These are phyloP conservation scores for Corynorhinus townsendii DNA, from an alignment of 2,113 vertebrate species.

Conservation along the genomic window DNA sequence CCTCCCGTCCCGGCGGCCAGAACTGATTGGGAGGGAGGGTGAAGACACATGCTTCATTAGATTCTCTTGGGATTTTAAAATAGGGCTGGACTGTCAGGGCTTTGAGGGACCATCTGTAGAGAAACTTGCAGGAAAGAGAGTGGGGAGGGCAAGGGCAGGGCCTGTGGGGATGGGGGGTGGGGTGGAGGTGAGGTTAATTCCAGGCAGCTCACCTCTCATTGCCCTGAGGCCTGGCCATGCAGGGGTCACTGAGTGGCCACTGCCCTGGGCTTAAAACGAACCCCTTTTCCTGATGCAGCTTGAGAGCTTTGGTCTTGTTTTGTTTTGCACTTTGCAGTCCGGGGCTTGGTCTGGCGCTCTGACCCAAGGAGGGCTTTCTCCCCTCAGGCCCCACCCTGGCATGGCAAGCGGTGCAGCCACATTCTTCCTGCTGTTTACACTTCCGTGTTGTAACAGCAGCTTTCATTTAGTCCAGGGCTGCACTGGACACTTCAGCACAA, in stretches of 20 bases:
- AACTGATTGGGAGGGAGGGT: no score
- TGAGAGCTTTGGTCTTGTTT: background rate
- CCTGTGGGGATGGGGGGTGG: no score
- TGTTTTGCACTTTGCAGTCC: background rate
- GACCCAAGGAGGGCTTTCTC: background rate
- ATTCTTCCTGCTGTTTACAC: background rate
- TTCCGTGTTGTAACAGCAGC: background rate
- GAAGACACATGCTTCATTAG: background rate
- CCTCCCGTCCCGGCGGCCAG: background rate
- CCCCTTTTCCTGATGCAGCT: background rate
- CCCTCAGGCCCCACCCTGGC: background rate
- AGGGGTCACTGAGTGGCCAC: background rate
- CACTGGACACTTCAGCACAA: background rate
- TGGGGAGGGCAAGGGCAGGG: background rate
- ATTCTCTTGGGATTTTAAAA: background rate
- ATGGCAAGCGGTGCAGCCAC: background rate
- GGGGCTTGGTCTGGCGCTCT: background rate
- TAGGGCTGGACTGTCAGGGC: background rate
- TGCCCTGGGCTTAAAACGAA: background rate
- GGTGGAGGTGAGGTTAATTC: no score
- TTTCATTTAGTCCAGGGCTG: background rate
- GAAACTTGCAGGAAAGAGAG: background rate
- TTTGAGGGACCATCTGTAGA: background rate
- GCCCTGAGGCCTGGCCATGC: rapidly evolving
- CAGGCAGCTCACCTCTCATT: background rate